Evolutionary conservation across 2,113 vertebrate genomes (phyloP), one percentile per base, ranked within the genome.

Genomic region (Coturnix japonica): DNA sequence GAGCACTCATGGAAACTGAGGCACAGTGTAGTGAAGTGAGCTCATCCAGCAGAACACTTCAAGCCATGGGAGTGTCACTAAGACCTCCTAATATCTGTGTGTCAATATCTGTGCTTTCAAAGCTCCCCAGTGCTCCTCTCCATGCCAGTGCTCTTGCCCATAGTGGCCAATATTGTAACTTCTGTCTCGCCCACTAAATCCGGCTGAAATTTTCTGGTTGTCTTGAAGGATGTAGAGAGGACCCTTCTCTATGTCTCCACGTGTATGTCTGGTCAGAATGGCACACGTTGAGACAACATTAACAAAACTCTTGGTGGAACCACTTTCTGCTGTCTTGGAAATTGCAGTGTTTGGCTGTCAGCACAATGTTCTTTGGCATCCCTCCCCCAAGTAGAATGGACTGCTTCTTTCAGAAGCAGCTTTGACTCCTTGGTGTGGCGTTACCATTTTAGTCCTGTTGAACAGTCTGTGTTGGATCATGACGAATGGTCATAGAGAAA

Each of bases 401-500:
- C 33, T 93, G 81, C 89, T 2, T 0, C 57, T 91, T 92, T 77
- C 82, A 81, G 76, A 81, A 77, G 73, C 30, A 25, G 30, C 6
- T 83, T 94, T 91, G 47, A 60, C 69, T 93, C 37, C 65, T 90
- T 63, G 87, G 69, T 91, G 79, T 81, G 88, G 56, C 70, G 85
- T 86, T 74, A 53, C 90, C 82, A 28, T 93, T 94, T 93, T 74
- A 47, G 76, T 88, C 87, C 82, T 74, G 67, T 30, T 91, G 88
- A 90, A 85, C 47, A 37, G 69, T 59, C 47, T 80, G 13, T 64
- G 72, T 91, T 1, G 5, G 85, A 84, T 56, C 85, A 72, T 95
- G 93, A 95, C 95, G 83, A 95, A 96, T 94, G 95, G 39, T 80
- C 73, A 43, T 51, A 83, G 49, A 85, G 56, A 69, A 70, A 85